Evolutionary conservation across 2,888 invertebrate genomes (phyloP).

Genomic region (Epinotia ramella): DNA sequence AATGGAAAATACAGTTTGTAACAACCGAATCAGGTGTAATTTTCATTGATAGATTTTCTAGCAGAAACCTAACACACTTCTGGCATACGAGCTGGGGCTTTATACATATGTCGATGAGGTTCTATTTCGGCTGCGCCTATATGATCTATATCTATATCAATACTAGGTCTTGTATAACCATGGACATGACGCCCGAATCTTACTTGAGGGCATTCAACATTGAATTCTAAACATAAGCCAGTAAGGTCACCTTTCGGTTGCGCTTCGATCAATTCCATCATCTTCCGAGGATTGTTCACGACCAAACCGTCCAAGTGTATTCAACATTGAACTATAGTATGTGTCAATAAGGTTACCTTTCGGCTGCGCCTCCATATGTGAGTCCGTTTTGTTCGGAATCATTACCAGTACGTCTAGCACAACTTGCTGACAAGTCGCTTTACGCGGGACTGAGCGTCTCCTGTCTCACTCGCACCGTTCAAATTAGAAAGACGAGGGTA

Average conservation of each 20-base stretch:
- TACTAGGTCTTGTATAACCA: conserved; percentile 79
- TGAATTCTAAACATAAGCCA: not conserved
- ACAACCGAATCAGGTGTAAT: not conserved
- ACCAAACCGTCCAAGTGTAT: too few species aligned
- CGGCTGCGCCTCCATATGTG: too few species aligned
- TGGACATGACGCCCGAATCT: not conserved
- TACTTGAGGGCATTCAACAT: not conserved
- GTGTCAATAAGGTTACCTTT: too few species aligned
- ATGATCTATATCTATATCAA: conserved; percentile 80
- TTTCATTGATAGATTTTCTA: not conserved
- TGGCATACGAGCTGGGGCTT: too few species aligned
- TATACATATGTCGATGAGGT: not conserved
- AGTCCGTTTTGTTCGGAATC: too few species aligned
- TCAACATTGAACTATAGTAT: too few species aligned
- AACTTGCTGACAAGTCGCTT: too few species aligned
- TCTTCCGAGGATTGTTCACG: too few species aligned
- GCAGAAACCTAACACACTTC: not conserved
- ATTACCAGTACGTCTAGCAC: too few species aligned
- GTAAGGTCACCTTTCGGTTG: not conserved
- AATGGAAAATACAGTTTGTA: conserved; percentile 50
- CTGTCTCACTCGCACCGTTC: too few species aligned
- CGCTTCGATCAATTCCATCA: not conserved
- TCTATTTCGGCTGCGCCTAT: conserved; percentile 77
- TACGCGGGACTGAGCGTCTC: too few species aligned
- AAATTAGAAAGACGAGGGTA: too few species aligned